These are phyloP conservation scores for Stylophora pistillata DNA, from an alignment of 64 coral and sea anemone species.

Conservation along the genomic window DNA sequence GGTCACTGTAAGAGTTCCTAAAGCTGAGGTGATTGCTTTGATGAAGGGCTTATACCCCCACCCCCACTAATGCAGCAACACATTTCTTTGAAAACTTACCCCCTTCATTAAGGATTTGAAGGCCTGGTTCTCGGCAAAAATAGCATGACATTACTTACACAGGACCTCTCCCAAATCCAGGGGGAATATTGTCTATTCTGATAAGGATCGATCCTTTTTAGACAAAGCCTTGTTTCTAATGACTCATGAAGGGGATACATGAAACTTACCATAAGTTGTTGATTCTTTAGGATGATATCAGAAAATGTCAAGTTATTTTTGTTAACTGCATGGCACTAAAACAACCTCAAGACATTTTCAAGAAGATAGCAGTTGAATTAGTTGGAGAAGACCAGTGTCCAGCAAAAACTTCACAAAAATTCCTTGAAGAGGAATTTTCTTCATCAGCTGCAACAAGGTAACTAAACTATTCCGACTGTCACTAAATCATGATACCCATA, in stretches of 20 bases:
- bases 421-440: constrained; percentile 85
- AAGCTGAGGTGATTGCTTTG: too few relatives aligned
- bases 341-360: constrained; percentile 79
- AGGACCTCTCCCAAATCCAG: too few relatives aligned
- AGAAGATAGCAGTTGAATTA: constrained; percentile 88
- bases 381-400: constrained; percentile 60
- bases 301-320: constrained; percentile 80
- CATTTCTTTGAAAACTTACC: too few relatives aligned
- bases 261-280: background rate
- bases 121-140: too few relatives aligned
- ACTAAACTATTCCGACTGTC: background rate
- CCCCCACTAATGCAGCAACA: background rate
- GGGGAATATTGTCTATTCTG: too few relatives aligned
- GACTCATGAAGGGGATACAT: background rate
- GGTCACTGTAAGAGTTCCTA: too few relatives aligned
- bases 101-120: too few relatives aligned
- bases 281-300: constrained; percentile 59
- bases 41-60: too few relatives aligned
- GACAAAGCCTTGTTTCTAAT: too few relatives aligned
- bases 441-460: constrained; percentile 77
- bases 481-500: too few relatives aligned
- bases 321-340: constrained; percentile 92
- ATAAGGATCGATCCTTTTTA: too few relatives aligned
- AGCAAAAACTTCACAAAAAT: constrained; percentile 70
- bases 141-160: too few relatives aligned